A percentile compares a stretch with the other conserved stretches of the same genome.
Conservation (phyloP, 2,888 invertebrate species). For the Mimas tiliae region DNA sequence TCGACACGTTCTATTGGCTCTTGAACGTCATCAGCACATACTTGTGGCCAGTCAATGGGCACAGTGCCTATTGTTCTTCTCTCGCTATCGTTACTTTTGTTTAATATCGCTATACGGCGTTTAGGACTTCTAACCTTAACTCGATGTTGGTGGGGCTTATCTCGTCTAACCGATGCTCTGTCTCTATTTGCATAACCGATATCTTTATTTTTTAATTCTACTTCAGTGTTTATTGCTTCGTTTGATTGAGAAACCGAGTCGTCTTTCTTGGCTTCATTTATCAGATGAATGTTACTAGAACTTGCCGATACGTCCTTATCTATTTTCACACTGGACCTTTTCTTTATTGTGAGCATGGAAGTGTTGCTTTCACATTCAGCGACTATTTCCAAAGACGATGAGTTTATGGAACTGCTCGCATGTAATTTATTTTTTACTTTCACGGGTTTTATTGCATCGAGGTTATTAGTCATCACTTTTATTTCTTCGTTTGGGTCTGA, state of each 20-base stretch:
- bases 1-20: conserved; percentile 34
- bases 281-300: conserved; percentile 59
- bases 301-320: conserved; percentile 64
- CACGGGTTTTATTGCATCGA: conserved; percentile 36
- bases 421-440: conserved; percentile 51
- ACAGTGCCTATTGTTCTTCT: conserved; percentile 45
- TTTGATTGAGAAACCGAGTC: conserved; percentile 32
- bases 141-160: conserved; percentile 63
- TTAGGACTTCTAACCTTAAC: conserved; percentile 73
- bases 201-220: conserved; percentile 32
- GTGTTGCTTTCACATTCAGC: conserved; percentile 50
- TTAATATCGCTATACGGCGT: conserved; percentile 46
- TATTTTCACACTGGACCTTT: conserved; percentile 36
- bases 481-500: conserved; percentile 43
- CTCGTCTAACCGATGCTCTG: conserved; percentile 46
- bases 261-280: conserved; percentile 37
- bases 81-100: conserved; percentile 40
- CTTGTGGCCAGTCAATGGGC: conserved; percentile 56
- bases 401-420: conserved; percentile 52
- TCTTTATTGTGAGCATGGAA: conserved; percentile 39
- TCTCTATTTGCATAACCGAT: conserved; percentile 41
- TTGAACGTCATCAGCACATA: conserved; percentile 38
- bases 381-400: conserved; percentile 47
- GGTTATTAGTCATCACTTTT: conserved; percentile 39
- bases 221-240: conserved; percentile 28